phyloP scores from a whole-genome alignment of 2,888 invertebrate species.

The Furcula furcula region DNA sequence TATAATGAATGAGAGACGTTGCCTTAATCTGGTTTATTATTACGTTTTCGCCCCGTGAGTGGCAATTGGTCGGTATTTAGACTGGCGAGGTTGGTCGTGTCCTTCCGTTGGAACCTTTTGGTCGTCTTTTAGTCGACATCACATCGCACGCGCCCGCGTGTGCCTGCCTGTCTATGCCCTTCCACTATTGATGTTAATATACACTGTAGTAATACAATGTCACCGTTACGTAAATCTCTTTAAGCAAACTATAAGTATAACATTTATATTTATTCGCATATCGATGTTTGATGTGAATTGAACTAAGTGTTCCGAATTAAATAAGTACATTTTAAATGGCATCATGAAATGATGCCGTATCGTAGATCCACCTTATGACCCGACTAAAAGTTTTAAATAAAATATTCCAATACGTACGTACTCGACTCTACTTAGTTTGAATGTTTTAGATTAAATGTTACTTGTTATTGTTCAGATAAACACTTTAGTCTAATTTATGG shows the following conservation, averaged over 20 bases:
- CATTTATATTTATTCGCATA: conserved; percentile 17
- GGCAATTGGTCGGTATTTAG: conserved; percentile 2
- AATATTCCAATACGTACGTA: conserved; percentile 10
- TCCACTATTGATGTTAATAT: conserved; percentile 5
- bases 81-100: too few relatives aligned
- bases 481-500: too few relatives aligned
- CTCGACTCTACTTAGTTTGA: conserved; percentile 12
- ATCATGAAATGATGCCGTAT: conserved; percentile 13
- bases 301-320: conserved; percentile 9
- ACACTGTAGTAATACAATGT: conserved; percentile 6
- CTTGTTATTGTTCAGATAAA: conserved; percentile 15
- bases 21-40: conserved; percentile 32
- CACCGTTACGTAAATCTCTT: conserved; percentile 21
- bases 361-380: conserved; percentile 13
- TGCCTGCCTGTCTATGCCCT: not conserved
- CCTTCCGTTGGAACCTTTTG: too few relatives aligned
- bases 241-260: conserved; percentile 23
- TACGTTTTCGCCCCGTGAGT: conserved; percentile 7
- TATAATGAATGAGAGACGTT: conserved; percentile 26
- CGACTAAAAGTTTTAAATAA: conserved; percentile 2
- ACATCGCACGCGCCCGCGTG: not conserved
- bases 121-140: not conserved
- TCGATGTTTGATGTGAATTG: conserved; percentile 20
- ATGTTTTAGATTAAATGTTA: conserved; percentile 21
- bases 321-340: conserved; percentile 6